A percentile compares a stretch with the other conserved stretches of the same genome.
Evolutionary conservation across 1,140 invertebrate species (phyloP).

Genomic region (Euura lappo): DNA sequence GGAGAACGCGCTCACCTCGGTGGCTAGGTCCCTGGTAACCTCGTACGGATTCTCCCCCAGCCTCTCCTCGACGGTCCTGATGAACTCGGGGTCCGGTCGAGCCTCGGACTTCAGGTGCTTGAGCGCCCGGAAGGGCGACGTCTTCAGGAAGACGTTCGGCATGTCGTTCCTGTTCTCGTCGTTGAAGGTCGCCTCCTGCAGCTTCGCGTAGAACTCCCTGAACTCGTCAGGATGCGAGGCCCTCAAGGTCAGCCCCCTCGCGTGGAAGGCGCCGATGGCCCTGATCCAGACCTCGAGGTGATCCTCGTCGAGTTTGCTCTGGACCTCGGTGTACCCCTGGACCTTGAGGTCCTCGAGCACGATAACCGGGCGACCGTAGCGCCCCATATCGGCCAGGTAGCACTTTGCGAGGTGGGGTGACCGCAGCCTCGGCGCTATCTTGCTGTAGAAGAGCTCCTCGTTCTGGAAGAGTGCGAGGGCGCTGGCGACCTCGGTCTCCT

Average conservation of each 20-base stretch:
- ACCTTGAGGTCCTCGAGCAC: conserved; percentile 47
- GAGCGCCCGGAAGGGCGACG: conserved; percentile 6
- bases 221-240: conserved; percentile 31
- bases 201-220: conserved; percentile 39
- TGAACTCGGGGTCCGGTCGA: neutral
- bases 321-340: conserved; percentile 31
- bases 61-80: neutral
- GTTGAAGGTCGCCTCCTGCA: conserved; percentile 23
- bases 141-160: conserved; percentile 16
- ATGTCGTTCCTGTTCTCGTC: conserved; percentile 16
- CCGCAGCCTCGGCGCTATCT: conserved; percentile 35
- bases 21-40: neutral
- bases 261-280: conserved; percentile 45
- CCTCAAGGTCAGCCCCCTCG: conserved; percentile 36
- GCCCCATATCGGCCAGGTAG: conserved; percentile 46
- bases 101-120: neutral
- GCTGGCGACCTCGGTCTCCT: neutral
- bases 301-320: conserved; percentile 32
- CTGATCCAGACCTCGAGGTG: conserved; percentile 40
- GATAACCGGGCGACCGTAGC: conserved; percentile 44
- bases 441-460: conserved; percentile 53
- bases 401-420: conserved; percentile 40
- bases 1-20: conserved; percentile 21
- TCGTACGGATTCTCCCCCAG: neutral
- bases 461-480: conserved; percentile 40